Evolutionary conservation across 1,140 invertebrate genomes (phyloP), one percentile per base, ranked within the genome.

Genomic region (Apis florea): DNA sequence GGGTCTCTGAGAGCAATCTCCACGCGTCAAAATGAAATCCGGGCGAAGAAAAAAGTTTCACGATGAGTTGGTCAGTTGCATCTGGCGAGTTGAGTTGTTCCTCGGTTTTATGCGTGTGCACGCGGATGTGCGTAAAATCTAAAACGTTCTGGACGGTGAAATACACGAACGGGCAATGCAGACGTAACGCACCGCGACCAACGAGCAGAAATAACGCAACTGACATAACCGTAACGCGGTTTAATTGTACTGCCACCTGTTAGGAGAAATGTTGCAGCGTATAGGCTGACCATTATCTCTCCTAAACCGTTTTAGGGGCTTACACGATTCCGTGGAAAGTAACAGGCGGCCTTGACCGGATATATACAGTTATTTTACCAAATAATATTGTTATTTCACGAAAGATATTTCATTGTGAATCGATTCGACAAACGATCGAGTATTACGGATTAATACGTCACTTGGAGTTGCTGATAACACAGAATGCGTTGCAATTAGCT

Each of bases 231-330:
- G 87, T 92, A 91, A 92, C 89, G 86, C 68, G 87, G 89, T 92
- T 92, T 92, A 92, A 92, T 92, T 92, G 90, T 88, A 90, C 87
- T 84, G 82, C 91, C 91, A 91, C 90, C 90, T 91, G 91, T 92
- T 91, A 90, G 88, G 79, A 87, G 79, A 78, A 90, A 86, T 69
- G 79, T 71, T 73, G 85, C 87, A 40, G 88, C 88, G 81, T 73
- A 83, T 85, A 82, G 84, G 85, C 83, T 84, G 86, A 87, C 90
- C 88, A 88, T 91, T 91, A 90, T 69, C 74, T 75, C 69, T 69
- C 69, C 74, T 77, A 83, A 53, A 79, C 77, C 26, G 72, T 85
- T 85, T 73, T 58, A 56, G 72, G 49, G 54, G 70, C 68, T 73
- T 72, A 82, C 31, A 51, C 58, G 24, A 54, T 31, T 17, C 40